Evolutionary conservation across 2,113 vertebrate genomes (phyloP).

Genomic region (Ameiurus melas): DNA sequence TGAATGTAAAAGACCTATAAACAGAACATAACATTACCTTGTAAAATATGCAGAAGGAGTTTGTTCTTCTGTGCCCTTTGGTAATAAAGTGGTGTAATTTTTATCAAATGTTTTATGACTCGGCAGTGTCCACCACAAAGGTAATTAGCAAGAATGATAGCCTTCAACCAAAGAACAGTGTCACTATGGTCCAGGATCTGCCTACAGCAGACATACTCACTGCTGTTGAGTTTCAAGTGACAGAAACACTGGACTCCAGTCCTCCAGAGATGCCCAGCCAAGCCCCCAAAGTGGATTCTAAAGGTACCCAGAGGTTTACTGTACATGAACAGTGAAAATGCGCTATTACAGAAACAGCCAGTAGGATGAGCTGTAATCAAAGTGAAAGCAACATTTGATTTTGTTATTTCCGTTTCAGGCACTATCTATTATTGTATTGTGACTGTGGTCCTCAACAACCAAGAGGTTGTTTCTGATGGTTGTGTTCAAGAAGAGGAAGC

Average conservation of each 20-base stretch:
- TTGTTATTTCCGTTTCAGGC: background rate
- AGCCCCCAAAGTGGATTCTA: background rate
- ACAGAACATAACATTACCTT: background rate
- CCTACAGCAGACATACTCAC: background rate
- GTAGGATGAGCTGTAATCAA: background rate
- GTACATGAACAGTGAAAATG: background rate
- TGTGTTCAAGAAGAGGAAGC: conserved; percentile 19
- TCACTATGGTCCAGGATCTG: background rate
- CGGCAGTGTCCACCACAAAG: background rate
- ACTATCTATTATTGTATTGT: background rate
- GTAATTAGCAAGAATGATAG: background rate
- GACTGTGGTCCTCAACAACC: conserved; percentile 22
- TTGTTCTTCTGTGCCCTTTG: background rate
- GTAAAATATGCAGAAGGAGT: background rate
- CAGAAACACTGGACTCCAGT: background rate
- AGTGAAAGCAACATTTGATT: background rate
- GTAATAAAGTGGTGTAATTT: background rate
- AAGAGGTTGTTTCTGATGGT: conserved; percentile 20
- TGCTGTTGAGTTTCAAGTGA: background rate
- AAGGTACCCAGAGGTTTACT: background rate
- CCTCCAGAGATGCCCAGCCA: background rate
- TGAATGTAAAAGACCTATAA: background rate
- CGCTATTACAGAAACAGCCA: background rate
- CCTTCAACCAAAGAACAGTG: background rate
- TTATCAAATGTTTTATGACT: background rate